Conservation (phyloP, 2,113 vertebrate genomes). For the Clarias gariepinus region DNA sequence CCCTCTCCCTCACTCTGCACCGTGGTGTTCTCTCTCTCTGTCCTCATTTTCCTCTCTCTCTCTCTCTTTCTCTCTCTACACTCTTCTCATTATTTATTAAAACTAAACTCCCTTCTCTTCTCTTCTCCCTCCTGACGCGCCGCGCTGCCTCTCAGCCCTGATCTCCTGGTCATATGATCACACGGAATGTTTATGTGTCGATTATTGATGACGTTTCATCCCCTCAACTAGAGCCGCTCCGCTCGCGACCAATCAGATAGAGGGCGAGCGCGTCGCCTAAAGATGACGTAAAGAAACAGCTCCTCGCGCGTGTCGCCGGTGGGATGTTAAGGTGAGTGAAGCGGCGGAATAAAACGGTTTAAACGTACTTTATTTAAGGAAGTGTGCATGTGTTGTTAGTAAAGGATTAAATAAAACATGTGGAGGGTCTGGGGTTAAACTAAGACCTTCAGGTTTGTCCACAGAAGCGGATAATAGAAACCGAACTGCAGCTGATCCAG, state of each 20-base stretch:
- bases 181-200: neutral
- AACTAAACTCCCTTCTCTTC: neutral
- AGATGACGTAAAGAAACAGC: constrained; percentile 56
- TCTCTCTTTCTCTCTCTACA: neutral
- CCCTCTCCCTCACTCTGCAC: constrained; percentile 6
- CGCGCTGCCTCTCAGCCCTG: rapidly evolving
- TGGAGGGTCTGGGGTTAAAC: neutral
- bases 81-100: neutral
- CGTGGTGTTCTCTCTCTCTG: neutral
- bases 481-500: neutral
- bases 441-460: neutral
- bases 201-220: neutral
- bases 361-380: neutral
- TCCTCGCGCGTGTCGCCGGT: constrained; percentile 45
- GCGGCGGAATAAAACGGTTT: neutral
- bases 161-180: neutral
- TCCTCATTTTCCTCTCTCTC: constrained; percentile 27
- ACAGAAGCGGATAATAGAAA: neutral
- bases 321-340: constrained; percentile 66
- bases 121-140: no score
- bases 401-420: neutral
- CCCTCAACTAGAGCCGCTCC: neutral
- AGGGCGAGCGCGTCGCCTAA: constrained; percentile 40
- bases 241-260: constrained; percentile 60
- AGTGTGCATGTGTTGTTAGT: neutral